These are phyloP conservation scores for Serilophus lunatus DNA, from an alignment of 2,113 vertebrate genomes.

Conservation along the genomic window DNA sequence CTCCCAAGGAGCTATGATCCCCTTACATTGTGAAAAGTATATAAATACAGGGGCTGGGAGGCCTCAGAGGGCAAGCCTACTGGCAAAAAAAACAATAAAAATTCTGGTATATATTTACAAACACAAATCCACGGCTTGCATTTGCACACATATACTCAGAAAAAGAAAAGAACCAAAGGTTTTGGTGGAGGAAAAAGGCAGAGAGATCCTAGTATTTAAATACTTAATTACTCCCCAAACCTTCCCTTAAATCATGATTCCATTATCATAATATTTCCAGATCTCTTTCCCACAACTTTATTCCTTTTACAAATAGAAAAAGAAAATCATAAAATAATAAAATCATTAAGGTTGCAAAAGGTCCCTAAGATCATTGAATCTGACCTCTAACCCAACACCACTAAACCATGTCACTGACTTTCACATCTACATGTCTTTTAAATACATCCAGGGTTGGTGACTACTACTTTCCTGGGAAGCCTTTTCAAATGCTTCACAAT, in stretches of 20 bases:
- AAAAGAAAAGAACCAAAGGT: neutral
- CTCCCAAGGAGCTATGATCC: neutral
- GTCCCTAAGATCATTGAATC: rapidly evolving
- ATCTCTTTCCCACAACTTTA: neutral
- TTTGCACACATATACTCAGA: neutral
- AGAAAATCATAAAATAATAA: neutral
- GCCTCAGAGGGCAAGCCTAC: neutral
- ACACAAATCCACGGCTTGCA: neutral
- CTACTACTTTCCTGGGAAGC: too few relatives aligned
- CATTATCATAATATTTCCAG: neutral
- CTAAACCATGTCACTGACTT: neutral
- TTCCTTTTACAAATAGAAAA: neutral
- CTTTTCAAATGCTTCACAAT: neutral
- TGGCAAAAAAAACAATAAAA: neutral
- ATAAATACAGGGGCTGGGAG: neutral
- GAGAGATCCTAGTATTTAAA: neutral
- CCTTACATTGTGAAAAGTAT: neutral
- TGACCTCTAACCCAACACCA: neutral
- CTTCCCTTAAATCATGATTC: neutral
- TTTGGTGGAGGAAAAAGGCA: neutral
- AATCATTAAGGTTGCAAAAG: neutral
- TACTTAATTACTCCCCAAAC: neutral
- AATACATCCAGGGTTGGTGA: neutral
- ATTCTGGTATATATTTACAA: neutral
- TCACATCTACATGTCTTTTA: neutral